Evolutionary conservation across 2,888 invertebrate species (phyloP).

Genomic region (Callosobruchus maculatus): DNA sequence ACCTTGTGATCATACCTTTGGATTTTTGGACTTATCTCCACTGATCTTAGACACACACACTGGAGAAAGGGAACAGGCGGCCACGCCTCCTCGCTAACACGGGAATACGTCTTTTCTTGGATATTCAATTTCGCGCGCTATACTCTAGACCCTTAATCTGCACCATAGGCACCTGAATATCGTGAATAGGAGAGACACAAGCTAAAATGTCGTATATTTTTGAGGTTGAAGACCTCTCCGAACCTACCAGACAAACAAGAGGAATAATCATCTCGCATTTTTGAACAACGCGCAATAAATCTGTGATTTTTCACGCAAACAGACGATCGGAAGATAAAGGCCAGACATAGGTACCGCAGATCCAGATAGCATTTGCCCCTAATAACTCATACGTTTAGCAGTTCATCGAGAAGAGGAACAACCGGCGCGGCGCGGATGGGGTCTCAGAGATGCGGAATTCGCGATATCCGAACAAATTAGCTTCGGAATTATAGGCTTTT

Average conservation of each 20-base stretch:
- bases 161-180: too few species aligned
- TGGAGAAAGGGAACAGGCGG: too few species aligned
- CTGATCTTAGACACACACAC: too few species aligned
- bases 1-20: too few species aligned
- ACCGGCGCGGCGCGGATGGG: constrained; percentile 12
- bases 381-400: constrained; percentile 21
- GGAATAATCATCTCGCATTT: background rate
- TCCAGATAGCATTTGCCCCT: background rate
- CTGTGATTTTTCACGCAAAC: background rate
- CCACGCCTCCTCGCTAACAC: too few species aligned
- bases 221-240: too few species aligned
- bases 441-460: constrained; percentile 36
- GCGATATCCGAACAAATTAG: constrained; percentile 51
- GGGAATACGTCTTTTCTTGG: too few species aligned
- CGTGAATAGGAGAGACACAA: too few species aligned
- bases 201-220: too few species aligned
- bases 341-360: background rate
- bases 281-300: background rate
- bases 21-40: too few species aligned
- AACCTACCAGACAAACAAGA: background rate
- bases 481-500: constrained; percentile 50
- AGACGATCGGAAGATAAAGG: background rate
- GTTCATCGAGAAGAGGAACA: constrained; percentile 20
- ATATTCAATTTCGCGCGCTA: too few species aligned
- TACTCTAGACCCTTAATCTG: too few species aligned